Conservation (phyloP, 2,113 vertebrate genomes). For the Meleagris gallopavo region DNA sequence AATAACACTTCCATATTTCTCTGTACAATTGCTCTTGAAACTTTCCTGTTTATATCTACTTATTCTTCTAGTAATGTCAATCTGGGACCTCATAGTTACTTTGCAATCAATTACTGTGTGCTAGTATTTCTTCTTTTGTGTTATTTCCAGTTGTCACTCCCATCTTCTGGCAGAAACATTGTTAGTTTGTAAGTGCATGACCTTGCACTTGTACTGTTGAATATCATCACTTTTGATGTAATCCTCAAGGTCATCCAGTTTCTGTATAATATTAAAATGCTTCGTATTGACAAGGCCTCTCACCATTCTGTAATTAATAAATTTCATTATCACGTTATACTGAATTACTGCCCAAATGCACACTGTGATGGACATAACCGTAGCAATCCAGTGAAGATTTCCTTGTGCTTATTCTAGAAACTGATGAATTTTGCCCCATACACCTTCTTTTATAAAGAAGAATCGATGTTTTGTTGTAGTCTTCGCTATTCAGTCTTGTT, state of each 20-base stretch:
- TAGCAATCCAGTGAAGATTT: background rate
- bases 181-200: background rate
- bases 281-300: background rate
- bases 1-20: background rate
- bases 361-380: background rate
- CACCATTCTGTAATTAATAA: background rate
- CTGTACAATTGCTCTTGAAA: background rate
- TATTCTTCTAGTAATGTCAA: background rate
- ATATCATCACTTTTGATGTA: background rate
- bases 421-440: background rate
- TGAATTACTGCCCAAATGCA: background rate
- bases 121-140: background rate
- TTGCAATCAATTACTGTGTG: background rate
- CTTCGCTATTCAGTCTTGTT: background rate
- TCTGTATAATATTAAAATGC: background rate
- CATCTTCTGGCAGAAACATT: background rate
- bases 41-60: background rate
- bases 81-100: background rate
- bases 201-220: background rate
- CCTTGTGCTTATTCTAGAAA: background rate
- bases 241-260: background rate
- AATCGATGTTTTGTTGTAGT: background rate
- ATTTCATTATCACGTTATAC: background rate
- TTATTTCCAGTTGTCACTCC: constrained; percentile 3
- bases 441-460: background rate